A percentile compares a stretch with the other conserved stretches of the same genome.
Evolutionary conservation across 2,113 vertebrate genomes (phyloP).

Genomic region (Sigmodon hispidus): DNA sequence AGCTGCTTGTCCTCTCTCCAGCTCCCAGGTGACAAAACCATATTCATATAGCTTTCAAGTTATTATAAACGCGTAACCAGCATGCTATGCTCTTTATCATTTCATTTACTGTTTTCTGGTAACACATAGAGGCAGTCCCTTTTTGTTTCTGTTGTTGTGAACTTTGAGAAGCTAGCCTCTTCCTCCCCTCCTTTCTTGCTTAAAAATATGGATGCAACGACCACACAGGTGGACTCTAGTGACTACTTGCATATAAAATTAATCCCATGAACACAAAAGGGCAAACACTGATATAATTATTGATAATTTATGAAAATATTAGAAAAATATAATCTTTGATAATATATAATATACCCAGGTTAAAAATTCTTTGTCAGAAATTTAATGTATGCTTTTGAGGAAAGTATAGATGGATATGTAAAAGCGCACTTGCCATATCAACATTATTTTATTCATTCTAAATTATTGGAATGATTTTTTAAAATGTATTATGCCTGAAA

Average conservation of each 20-base stretch:
- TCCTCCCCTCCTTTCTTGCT: not conserved
- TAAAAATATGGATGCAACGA: not conserved
- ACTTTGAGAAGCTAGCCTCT: not conserved
- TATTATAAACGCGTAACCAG: not conserved
- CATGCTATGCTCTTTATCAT: not conserved
- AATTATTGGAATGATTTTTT: constrained; percentile 74
- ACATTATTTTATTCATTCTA: constrained; percentile 69
- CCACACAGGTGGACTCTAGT: not conserved
- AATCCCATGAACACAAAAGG: not conserved
- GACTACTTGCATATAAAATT: not conserved
- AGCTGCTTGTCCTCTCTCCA: not conserved
- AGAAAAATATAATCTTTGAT: not conserved
- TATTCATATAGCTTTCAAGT: not conserved
- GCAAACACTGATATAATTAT: not conserved
- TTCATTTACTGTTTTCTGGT: not conserved
- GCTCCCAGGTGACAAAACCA: not conserved
- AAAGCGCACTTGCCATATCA: constrained; percentile 48
- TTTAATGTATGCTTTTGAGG: not conserved
- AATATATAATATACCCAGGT: not conserved
- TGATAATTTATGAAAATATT: no score
- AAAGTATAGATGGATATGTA: not conserved
- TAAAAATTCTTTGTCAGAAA: not conserved
- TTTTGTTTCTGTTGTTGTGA: not conserved
- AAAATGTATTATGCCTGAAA: constrained; percentile 71
- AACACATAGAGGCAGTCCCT: no score